A percentile compares a stretch with the other conserved stretches of the same genome.
These are phyloP conservation scores for Drosophila takahashii DNA, from an alignment of 1,140 invertebrate genomes.

Conservation along the genomic window DNA sequence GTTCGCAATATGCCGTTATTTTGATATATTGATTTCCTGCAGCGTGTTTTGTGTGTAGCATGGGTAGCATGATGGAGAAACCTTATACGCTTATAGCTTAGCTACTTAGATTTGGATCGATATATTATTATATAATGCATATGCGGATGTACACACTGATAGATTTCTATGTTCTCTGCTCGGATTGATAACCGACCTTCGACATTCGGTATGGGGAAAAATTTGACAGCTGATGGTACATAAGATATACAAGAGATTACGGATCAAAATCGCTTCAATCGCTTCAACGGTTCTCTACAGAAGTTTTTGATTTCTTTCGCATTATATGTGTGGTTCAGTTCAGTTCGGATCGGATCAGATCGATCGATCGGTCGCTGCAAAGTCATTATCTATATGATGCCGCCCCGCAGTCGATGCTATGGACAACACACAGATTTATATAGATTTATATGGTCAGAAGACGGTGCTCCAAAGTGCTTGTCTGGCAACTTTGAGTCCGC, in stretches of 20 bases:
- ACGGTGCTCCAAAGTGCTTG: constrained; percentile 53
- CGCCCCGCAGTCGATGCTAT: constrained; percentile 38
- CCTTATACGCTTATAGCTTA: constrained; percentile 55
- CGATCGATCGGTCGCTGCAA: constrained; percentile 50
- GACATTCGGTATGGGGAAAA: constrained; percentile 39
- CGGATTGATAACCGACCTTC: constrained; percentile 30
- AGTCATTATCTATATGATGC: constrained; percentile 59
- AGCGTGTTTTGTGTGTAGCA: constrained; percentile 70
- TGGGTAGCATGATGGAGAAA: constrained; percentile 69
- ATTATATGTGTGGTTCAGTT: not conserved
- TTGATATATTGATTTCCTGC: constrained; percentile 57
- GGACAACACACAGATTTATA: constrained; percentile 51
- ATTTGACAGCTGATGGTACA: constrained; percentile 56
- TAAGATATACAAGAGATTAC: constrained; percentile 30
- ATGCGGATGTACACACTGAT: constrained; percentile 48
- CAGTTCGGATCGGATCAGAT: constrained; percentile 18
- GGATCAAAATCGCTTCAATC: constrained; percentile 43
- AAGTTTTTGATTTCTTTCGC: constrained; percentile 26
- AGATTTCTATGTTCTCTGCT: constrained; percentile 47
- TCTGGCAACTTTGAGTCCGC: constrained; percentile 61
- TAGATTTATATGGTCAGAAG: constrained; percentile 40
- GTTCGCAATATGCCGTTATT: constrained; percentile 66
- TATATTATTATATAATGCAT: constrained; percentile 31
- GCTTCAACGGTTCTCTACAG: constrained; percentile 34
- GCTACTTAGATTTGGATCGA: constrained; percentile 56